Percentiles rank a stretch among this genome's conserved stretches.
These are phyloP conservation scores for Aphodius granarius DNA, from an alignment of 2,888 invertebrate species.

Conservation along the genomic window DNA sequence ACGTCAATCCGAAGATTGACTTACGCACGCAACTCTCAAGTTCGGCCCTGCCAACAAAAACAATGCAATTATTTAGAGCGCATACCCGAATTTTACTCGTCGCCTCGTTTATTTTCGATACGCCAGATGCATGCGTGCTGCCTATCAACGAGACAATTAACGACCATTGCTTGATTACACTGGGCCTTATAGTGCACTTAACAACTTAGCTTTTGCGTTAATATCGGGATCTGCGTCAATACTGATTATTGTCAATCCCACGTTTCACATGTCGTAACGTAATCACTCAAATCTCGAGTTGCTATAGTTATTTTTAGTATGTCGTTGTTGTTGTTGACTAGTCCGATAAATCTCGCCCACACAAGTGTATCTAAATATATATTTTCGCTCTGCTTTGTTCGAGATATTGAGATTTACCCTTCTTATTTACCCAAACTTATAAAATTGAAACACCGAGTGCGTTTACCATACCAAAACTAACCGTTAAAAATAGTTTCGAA, in stretches of 20 bases:
- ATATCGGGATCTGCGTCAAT: neutral
- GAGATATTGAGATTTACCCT: too few relatives aligned
- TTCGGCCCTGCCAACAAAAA: slow-evolving; percentile 2
- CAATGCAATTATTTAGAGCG: slow-evolving; percentile 12
- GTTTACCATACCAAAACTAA: neutral
- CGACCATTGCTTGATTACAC: neutral
- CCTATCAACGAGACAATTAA: neutral
- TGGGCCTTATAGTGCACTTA: neutral
- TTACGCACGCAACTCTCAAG: neutral
- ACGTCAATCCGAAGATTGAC: slow-evolving; percentile 7
- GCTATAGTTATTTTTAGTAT: neutral
- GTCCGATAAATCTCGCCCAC: too few relatives aligned
- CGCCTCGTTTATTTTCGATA: neutral
- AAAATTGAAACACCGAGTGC: neutral
- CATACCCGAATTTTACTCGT: neutral
- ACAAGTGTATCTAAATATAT: too few relatives aligned
- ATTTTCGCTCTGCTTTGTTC: too few relatives aligned
- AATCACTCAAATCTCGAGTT: neutral
- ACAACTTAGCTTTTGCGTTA: neutral
- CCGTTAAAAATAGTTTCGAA: neutral
- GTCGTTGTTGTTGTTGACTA: neutral
- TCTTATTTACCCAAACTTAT: too few relatives aligned
- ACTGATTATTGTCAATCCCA: neutral
- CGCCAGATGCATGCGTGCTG: neutral
- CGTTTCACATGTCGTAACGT: neutral